Evolutionary conservation across 2,797 vertebrate species (phyloP).

Genomic region (Rhynchonycteris naso): DNA sequence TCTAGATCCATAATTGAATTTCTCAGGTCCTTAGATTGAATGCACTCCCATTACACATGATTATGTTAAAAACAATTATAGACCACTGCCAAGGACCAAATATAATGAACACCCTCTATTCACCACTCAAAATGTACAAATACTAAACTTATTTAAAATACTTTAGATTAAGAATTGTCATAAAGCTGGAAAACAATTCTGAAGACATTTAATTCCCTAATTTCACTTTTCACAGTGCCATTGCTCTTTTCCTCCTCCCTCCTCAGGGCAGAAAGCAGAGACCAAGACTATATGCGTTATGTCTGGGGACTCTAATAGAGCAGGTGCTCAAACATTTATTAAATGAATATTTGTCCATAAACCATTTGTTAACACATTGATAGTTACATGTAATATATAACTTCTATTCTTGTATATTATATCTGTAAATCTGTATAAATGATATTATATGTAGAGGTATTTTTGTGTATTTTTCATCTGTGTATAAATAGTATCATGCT

Average conservation of each 20-base stretch:
- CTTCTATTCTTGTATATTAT: neutral
- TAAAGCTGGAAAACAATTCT: neutral
- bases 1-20: conserved; percentile 42
- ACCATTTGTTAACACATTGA: neutral
- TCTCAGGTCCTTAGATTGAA: neutral
- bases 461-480: neutral
- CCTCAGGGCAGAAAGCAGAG: neutral
- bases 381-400: neutral
- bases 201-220: neutral
- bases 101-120: neutral
- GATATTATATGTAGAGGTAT: neutral
- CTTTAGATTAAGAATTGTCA: neutral
- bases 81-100: neutral
- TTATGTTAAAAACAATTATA: conserved; percentile 47
- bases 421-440: neutral
- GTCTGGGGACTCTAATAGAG: neutral
- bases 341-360: neutral
- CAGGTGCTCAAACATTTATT: neutral
- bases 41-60: conserved; percentile 26
- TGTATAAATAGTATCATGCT: neutral
- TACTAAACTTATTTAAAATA: neutral
- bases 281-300: neutral
- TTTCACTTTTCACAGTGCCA: neutral
- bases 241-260: neutral
- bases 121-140: neutral